Evolutionary conservation across 2,113 vertebrate genomes (phyloP), one percentile per base, ranked within the genome.

Genomic region (Dolichallabes microphthalmus): DNA sequence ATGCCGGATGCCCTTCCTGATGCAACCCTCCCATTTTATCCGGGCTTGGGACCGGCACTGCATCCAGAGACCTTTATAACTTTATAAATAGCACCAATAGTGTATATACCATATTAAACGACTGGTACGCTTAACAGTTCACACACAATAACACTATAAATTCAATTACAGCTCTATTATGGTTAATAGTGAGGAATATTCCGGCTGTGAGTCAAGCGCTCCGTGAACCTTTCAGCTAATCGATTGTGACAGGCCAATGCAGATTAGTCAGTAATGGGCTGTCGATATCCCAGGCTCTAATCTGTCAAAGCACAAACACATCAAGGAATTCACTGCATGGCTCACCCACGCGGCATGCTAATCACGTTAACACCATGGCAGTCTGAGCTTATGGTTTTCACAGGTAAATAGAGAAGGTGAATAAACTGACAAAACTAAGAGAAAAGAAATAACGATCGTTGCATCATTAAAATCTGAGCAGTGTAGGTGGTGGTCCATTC

Each of bases 231-330:
- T 58, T 32, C 15, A 58, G 55, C 27, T 78, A 78, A 78, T 58
- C 55, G 30, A 58, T 78, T 20, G 53, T 78, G 76, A 78, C 76
- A 78, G 55, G 53, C 27, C 19, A 35, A 78, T 78, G 76, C 76
- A 58, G 76, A 78, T 57, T 19, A 78, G 19, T 78, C 71, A 58
- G 22, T 78, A 60, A 58, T 35, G 55, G 15, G 55, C 76, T 58
- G 53, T 35, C 3, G 76, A 60, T 30, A 20, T 78, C 76, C 19
- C 76, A 12, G 3, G 52, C 2, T 22, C 52, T 22, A 58, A 78
- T 58, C 55, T 13, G 76, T 13, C n/a, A 60, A 77, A 77, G n/a
- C 52, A 77, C 74, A 77, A 57, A 32, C 53, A 57, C 53, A 77
- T 77, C n/a, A 57, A 57, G 27, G 53, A 77, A 77, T 77, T 32